A percentile compares a stretch with the other conserved stretches of the same genome.
Conservation (phyloP, 92 coral and sea anemone genomes). For the Phenganax subtilis region DNA sequence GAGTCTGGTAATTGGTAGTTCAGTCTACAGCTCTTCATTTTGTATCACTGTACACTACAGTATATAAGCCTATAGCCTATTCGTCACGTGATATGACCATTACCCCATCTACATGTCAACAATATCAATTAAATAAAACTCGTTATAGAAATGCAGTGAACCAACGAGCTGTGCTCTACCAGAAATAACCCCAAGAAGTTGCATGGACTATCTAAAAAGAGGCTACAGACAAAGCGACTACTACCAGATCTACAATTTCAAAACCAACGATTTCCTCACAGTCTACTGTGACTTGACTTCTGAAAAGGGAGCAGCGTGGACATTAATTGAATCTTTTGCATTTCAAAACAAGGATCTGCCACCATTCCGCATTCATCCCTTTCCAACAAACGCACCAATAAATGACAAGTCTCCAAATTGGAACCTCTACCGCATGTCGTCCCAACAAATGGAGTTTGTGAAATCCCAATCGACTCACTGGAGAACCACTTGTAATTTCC, state of each 20-base stretch:
- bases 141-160: neutral
- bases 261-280: neutral
- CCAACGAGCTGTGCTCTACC: neutral
- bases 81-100: too few species aligned
- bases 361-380: neutral
- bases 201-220: too few species aligned
- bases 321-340: neutral
- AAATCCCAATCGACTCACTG: constrained; percentile 18
- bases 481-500: constrained; percentile 10
- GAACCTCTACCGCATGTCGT: constrained; percentile 11
- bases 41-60: too few species aligned
- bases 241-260: neutral
- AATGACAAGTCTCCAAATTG: constrained; percentile 21
- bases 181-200: neutral
- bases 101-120: too few species aligned
- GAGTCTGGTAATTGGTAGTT: too few species aligned
- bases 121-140: too few species aligned
- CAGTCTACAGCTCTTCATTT: too few species aligned
- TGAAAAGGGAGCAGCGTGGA: constrained; percentile 25
- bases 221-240: neutral
- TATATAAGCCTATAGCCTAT: too few species aligned
- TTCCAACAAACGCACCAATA: neutral
- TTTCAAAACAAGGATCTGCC: neutral
- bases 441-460: neutral
- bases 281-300: constrained; percentile 15